Evolutionary conservation across 1,140 invertebrate genomes (phyloP), one percentile per base, ranked within the genome.

Genomic region (Papilio dardanus): DNA sequence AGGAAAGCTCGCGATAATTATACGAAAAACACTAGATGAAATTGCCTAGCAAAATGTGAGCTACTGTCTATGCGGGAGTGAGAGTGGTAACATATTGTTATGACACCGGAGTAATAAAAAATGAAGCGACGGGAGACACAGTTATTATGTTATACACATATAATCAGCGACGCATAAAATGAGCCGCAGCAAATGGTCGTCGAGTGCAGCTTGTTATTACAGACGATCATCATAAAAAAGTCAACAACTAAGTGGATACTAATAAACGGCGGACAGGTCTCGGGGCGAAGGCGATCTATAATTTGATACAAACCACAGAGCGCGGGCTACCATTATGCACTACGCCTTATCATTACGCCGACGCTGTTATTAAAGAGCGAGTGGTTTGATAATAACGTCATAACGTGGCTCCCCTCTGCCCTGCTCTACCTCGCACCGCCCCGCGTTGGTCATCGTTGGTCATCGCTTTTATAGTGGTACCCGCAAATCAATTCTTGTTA

Each of bases 141-240:
- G 46, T 54, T 19, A 73, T 73, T 73, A 37, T 31, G 31, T 24
- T 54, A 10, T 73, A 58, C 50, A 58, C 71, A 58, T 73, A 73
- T 73, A 73, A 73, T 73, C 71, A 73, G 46, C 46, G 71, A 35
- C 42, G 71, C 71, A 73, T 73, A 73, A 73, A 73, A 73, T 35
- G 28, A 35, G 30, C 71, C 42, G 69, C 14, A 21, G 46, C 71
- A 58, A 73, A 73, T 73, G 10, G 46, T 35, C 71, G 71, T 54
- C 30, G 14, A 35, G 21, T n/a, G n/a, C 28, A 21, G 50, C 46
- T 73, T 35, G 50, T 73, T 35, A 73, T 73, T 73, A 73, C 46
- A 6, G 42, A 33, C 46, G 71, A 73, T 58, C 71, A 40, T 73
- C 46, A 73, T 73, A 73, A 73, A 73, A 73, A 73, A 73, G 71